Evolutionary conservation across 2,797 vertebrate genomes (phyloP).

Genomic region (Hoplostethus mediterraneus): DNA sequence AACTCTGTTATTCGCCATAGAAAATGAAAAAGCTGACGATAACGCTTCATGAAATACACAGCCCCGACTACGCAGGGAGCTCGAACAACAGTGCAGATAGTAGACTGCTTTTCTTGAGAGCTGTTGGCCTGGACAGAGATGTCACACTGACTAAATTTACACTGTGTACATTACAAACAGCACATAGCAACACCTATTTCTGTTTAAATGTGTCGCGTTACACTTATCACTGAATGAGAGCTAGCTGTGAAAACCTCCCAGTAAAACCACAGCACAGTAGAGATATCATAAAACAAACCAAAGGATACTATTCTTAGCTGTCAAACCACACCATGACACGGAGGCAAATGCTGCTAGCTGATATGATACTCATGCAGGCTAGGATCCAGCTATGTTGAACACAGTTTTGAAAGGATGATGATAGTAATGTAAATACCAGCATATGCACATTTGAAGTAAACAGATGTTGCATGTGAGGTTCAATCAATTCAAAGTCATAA

Average conservation of each 20-base stretch:
- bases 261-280: background rate
- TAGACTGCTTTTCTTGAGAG: too few species aligned
- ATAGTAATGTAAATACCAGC: background rate
- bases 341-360: background rate
- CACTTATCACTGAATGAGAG: background rate
- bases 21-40: too few species aligned
- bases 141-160: too few species aligned
- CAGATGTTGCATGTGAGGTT: too few species aligned
- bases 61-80: too few species aligned
- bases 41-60: too few species aligned
- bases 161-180: background rate
- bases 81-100: too few species aligned
- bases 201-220: constrained; percentile 2
- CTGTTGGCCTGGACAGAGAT: too few species aligned
- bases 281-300: background rate
- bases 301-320: background rate
- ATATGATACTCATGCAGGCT: background rate
- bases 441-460: too few species aligned
- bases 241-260: background rate
- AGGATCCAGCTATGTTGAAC: background rate
- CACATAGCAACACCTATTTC: constrained; percentile 17
- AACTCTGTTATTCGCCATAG: too few species aligned
- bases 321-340: background rate
- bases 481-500: too few species aligned
- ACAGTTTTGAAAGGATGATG: background rate